Evolutionary conservation across 2,888 invertebrate genomes (phyloP).

Genomic region (Mesoligia furuncula): DNA sequence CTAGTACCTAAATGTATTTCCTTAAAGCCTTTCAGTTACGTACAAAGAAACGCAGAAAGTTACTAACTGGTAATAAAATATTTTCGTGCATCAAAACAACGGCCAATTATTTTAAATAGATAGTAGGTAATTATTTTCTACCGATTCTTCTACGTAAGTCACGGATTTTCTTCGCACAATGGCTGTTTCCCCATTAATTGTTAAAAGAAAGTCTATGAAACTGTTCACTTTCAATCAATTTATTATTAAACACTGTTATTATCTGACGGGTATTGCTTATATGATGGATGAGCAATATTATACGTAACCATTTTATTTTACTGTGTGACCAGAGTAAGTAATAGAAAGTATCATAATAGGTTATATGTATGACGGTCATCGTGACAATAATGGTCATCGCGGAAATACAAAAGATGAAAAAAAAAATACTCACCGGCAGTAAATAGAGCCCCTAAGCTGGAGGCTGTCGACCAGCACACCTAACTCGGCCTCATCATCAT

Average conservation of each 20-base stretch:
- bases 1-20: not conserved
- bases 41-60: not conserved
- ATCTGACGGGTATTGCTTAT: conserved; percentile 21
- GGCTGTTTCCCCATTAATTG: conserved; percentile 9
- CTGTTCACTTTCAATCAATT: conserved; percentile 46
- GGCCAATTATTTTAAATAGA: conserved; percentile 37
- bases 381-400: not conserved
- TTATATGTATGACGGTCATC: conserved; percentile 5
- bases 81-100: conserved; percentile 24
- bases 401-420: not conserved
- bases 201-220: conserved; percentile 48
- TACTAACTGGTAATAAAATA: not conserved
- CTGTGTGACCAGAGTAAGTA: not conserved
- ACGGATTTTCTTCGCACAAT: conserved; percentile 22
- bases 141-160: conserved; percentile 9
- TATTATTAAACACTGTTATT: conserved; percentile 41
- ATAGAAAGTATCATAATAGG: not conserved
- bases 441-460: no score
- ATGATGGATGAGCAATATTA: conserved; percentile 16
- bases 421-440: not conserved
- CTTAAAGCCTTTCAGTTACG: not conserved
- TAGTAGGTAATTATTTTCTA: conserved; percentile 18
- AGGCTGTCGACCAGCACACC: no score
- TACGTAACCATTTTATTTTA: conserved; percentile 13
- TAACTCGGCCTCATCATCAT: no score